A percentile compares a stretch with the other conserved stretches of the same genome.
Evolutionary conservation across 2,113 vertebrate genomes (phyloP).

Genomic region (Falcunculus frontatus): DNA sequence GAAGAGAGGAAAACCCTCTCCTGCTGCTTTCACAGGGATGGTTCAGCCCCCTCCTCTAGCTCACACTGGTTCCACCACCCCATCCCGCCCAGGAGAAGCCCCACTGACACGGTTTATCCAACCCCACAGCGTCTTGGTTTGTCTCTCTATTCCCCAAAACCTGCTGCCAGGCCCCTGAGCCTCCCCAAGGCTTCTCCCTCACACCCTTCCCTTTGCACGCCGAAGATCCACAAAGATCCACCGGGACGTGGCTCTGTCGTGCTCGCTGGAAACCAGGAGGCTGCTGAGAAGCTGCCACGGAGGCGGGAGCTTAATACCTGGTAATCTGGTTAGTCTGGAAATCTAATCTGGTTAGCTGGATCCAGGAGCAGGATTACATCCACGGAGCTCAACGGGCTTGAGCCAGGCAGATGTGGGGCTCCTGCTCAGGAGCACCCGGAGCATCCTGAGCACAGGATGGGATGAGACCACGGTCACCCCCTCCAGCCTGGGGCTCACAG

Average conservation of each 20-base stretch:
- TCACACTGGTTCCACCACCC: background rate
- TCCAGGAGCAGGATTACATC: background rate
- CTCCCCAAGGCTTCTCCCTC: background rate
- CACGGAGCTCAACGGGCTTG: background rate
- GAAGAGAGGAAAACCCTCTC: background rate
- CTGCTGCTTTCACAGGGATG: background rate
- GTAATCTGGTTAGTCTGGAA: slow-evolving; percentile 52
- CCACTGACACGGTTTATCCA: background rate
- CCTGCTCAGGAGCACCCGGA: background rate
- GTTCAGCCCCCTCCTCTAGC: background rate
- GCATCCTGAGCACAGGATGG: background rate
- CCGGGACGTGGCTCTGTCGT: background rate
- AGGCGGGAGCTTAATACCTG: background rate
- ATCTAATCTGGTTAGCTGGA: slow-evolving; percentile 45
- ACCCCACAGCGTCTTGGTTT: background rate
- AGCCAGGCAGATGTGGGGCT: background rate
- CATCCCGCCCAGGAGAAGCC: accelerated
- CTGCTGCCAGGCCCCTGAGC: background rate
- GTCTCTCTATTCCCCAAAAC: background rate
- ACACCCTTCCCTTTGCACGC: background rate
- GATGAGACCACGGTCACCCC: accelerated
- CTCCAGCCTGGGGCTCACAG: background rate
- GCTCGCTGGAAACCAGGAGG: background rate
- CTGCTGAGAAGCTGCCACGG: background rate
- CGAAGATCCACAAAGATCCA: background rate